Evolutionary conservation across 1,140 invertebrate genomes (phyloP).

Genomic region (Polyergus mexicanus): DNA sequence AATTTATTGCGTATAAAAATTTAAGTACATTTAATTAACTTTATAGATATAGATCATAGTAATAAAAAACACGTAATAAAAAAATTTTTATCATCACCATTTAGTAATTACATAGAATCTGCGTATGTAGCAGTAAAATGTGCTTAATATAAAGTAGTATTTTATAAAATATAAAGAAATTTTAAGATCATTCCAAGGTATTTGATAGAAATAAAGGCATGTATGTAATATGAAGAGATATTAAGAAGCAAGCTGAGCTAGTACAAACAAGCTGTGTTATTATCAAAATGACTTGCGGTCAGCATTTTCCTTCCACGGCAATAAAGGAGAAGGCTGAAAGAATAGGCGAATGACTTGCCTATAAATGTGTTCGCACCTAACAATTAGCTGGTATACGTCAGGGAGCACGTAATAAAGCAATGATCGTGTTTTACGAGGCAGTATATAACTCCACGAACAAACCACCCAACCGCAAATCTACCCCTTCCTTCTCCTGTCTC

Average conservation of each 20-base stretch:
- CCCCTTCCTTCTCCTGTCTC: conserved; percentile 70
- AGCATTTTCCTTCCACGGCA: conserved; percentile 33
- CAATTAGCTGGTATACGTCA: conserved; percentile 83
- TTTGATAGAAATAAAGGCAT: background rate
- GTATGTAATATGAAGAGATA: background rate
- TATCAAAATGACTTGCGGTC: conserved; percentile 35
- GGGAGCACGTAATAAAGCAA: conserved; percentile 83
- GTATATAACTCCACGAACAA: conserved; percentile 79
- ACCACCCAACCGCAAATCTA: conserved; percentile 70
- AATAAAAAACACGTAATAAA: background rate
- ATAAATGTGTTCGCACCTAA: conserved; percentile 84
- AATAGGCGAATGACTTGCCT: conserved; percentile 66
- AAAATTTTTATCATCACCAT: too few relatives aligned
- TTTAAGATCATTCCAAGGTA: background rate
- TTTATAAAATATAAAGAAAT: background rate
- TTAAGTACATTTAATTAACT: background rate
- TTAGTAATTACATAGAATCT: background rate
- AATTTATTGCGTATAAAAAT: background rate
- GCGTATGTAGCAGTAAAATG: background rate
- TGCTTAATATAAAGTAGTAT: background rate
- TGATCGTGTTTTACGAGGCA: conserved; percentile 85
- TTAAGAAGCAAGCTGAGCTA: background rate
- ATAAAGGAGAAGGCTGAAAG: conserved; percentile 57
- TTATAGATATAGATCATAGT: background rate
- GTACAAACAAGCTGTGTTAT: conserved; percentile 30